phyloP scores from a whole-genome alignment of 1,140 invertebrate genomes.

The Procambarus clarkii region DNA sequence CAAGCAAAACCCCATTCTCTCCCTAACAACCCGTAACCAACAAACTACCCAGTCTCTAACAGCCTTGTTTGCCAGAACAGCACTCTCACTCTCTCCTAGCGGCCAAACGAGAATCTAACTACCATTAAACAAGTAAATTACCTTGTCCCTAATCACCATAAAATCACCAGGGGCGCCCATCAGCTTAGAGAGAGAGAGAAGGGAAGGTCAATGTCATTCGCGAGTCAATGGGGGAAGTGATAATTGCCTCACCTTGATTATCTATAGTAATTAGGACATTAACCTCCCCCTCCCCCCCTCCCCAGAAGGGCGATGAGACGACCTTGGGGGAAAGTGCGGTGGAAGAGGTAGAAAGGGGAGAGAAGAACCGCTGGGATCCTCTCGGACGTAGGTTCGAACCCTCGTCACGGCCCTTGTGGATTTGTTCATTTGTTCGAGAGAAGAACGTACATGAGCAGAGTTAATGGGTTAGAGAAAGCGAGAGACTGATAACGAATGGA shows the following conservation, averaged over 20 bases:
- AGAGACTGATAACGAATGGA: no score
- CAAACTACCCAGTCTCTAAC: no score
- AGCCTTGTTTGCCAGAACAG: no score
- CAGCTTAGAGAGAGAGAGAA: background rate
- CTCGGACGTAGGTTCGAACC: no score
- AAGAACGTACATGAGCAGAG: no score
- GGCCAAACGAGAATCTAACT: background rate
- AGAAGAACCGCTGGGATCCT: background rate
- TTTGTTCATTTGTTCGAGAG: no score
- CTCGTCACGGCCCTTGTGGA: no score
- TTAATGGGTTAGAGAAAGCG: no score
- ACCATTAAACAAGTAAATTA: background rate
- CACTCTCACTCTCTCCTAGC: no score
- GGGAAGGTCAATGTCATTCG: background rate
- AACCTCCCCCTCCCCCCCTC: background rate
- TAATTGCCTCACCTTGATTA: background rate
- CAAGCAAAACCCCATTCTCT: no score
- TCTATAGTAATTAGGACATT: background rate
- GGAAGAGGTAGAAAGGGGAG: background rate
- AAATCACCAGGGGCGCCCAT: background rate
- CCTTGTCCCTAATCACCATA: background rate
- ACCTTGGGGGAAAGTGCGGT: background rate
- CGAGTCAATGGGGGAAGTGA: background rate
- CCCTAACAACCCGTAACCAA: no score
- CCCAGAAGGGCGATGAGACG: background rate